These are phyloP conservation scores for Drosophila pruinosa DNA, from an alignment of 1,140 invertebrate species.

Conservation along the genomic window DNA sequence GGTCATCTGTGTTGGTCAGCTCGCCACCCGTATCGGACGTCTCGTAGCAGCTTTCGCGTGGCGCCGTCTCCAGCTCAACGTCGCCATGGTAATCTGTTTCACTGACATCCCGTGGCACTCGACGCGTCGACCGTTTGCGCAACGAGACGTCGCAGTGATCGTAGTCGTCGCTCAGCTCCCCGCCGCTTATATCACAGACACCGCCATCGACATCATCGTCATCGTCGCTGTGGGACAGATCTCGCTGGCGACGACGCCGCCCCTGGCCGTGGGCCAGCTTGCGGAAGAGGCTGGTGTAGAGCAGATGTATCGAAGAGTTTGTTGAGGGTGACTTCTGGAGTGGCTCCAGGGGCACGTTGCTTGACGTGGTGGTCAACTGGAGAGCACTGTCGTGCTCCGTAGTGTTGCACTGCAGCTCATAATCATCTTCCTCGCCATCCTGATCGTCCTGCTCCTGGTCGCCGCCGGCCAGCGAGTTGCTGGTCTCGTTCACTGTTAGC, in stretches of 20 bases:
- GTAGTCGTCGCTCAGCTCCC: constrained; percentile 75
- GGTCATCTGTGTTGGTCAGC: constrained; percentile 75
- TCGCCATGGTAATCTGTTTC: constrained; percentile 76
- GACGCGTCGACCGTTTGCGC: constrained; percentile 37
- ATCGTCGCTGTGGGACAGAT: constrained; percentile 47
- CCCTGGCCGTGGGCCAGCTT: constrained; percentile 43
- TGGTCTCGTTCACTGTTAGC: constrained; percentile 32
- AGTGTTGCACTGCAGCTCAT: constrained; percentile 31
- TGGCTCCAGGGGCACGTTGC: constrained; percentile 31
- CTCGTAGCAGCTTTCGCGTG: constrained; percentile 76
- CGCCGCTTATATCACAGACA: constrained; percentile 80
- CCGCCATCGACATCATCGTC: constrained; percentile 71
- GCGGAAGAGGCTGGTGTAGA: constrained; percentile 70
- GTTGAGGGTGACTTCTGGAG: constrained; percentile 71
- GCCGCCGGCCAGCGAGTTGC: constrained; percentile 27
- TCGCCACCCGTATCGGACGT: constrained; percentile 79
- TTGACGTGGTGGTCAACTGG: constrained; percentile 65
- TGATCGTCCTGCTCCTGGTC: constrained; percentile 45
- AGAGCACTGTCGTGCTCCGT: constrained; percentile 65
- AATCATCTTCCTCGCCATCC: constrained; percentile 40
- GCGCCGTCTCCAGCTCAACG: constrained; percentile 64
- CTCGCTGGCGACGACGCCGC: constrained; percentile 49
- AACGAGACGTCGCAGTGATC: constrained; percentile 69
- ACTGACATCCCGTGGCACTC: constrained; percentile 57
- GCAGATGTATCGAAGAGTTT: constrained; percentile 72